Evolutionary conservation across 35 echinoderm and acorn worm genomes (phyloP).

Genomic region (Patiria miniata): DNA sequence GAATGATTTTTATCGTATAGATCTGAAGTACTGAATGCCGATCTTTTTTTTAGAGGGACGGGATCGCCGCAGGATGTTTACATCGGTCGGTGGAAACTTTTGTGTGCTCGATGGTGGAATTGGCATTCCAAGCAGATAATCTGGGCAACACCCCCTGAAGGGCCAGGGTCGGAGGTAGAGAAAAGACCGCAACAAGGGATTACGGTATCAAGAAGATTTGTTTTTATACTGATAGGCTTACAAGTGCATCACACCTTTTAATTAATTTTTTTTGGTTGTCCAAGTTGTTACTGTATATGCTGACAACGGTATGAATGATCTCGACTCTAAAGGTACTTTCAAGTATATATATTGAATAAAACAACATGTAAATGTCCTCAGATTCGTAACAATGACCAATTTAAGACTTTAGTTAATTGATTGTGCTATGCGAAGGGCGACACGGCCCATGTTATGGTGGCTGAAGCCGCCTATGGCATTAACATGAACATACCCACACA

Average conservation of each 20-base stretch:
- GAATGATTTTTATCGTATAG: neutral
- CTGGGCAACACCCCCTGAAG: neutral
- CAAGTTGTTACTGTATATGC: too few relatives aligned
- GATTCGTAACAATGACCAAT: too few relatives aligned
- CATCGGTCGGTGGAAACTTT: constrained; percentile 20
- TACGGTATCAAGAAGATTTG: neutral
- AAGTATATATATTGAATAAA: too few relatives aligned
- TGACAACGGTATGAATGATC: too few relatives aligned
- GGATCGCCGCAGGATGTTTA: constrained; percentile 19
- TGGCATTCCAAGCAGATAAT: neutral
- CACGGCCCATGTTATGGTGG: neutral
- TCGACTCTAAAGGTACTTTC: too few relatives aligned
- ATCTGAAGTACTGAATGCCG: constrained; percentile 10
- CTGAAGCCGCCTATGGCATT: neutral
- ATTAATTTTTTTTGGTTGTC: neutral
- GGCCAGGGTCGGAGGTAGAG: neutral
- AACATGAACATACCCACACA: neutral
- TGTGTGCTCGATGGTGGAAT: neutral
- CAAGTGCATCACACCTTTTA: neutral
- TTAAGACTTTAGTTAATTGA: too few relatives aligned
- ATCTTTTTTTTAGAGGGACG: constrained; percentile 7
- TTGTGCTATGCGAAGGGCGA: too few relatives aligned
- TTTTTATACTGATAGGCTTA: neutral
- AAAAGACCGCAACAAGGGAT: neutral
- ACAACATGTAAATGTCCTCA: too few relatives aligned